Base-by-base conservation (phyloP, 2,888 invertebrate genomes). In the Drosophila borealis region DNA sequence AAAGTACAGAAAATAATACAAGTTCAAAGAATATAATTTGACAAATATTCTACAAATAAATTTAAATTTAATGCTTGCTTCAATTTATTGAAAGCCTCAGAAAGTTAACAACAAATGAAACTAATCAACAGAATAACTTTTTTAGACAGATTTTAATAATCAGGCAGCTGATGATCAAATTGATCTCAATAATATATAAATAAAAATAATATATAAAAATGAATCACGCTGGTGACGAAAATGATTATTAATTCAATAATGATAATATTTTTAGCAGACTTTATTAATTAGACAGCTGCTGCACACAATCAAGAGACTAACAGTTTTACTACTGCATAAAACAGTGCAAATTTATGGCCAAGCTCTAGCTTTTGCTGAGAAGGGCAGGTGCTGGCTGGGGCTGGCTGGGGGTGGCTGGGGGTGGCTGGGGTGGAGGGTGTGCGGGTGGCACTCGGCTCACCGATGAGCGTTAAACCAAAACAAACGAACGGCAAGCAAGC, bases 401-500 rank as follows among this genome's bases (percentile, higher is more conserved):
- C 19, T 33, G 25, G 14, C 46, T 13, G 3, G 9, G 4, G 19
- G 4, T 8, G 9, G 10, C 29, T 25, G 14, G 4, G 3, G 19
- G 25, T 33, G 25, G 14, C 46, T 13, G 3, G 9, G 4, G 19
- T 8, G 9, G 10, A 0, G 5, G 14, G 9, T 0, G n/a, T 17
- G 4, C 1, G 33, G 2, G 19, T 6, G 41, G 54, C 36, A 5
- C 1, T 2, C 19, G 39, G 37, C 4, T 4, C 19, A 17, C 1
- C 36, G 3, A 17, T 19, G 44, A 50, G 65, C 53, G 51, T 65
- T 69, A 78, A 80, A 72, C 72, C 76, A 80, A 78, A 78, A 72
- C 72, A 78, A 79, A 72, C 80, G 56, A 69, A 79, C 80, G 48
- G 64, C 68, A 66, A 68, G 67, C 56, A 46, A 48, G 65, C 64